Evolutionary conservation across 2,888 invertebrate genomes (phyloP).

Genomic region (Cremastinae sp.): DNA sequence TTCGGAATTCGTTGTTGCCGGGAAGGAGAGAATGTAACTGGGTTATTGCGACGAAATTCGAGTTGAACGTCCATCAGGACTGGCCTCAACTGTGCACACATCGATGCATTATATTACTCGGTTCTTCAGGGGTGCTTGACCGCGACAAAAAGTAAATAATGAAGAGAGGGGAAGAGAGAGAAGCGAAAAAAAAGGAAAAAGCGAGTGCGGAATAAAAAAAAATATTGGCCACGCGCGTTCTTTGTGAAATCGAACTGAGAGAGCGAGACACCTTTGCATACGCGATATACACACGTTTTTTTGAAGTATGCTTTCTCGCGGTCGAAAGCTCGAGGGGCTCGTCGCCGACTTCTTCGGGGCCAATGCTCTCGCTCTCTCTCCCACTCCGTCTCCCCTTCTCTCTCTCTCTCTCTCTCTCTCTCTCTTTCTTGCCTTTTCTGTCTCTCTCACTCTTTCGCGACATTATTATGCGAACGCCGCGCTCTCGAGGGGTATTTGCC

Average conservation of each 20-base stretch:
- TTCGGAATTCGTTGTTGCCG: too few species aligned
- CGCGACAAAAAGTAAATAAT: constrained; percentile 38
- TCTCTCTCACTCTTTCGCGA: constrained; percentile 16
- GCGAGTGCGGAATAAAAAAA: constrained; percentile 8
- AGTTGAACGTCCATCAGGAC: constrained; percentile 44
- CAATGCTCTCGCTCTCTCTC: constrained; percentile 33
- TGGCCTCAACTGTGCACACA: constrained; percentile 36
- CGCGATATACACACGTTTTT: constrained; percentile 35
- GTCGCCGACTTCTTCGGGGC: constrained; percentile 41
- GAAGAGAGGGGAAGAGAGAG: constrained; percentile 8
- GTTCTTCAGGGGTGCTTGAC: constrained; percentile 36
- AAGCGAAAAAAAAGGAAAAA: constrained; percentile 8
- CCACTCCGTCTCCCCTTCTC: too few species aligned
- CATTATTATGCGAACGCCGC: constrained; percentile 52
- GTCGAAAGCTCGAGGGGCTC: constrained; percentile 45
- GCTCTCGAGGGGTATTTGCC: constrained; percentile 52
- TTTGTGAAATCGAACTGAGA: constrained; percentile 47
- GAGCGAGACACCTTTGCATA: constrained; percentile 42
- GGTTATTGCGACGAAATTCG: constrained; percentile 39
- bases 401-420: too few species aligned
- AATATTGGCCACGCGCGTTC: constrained; percentile 27
- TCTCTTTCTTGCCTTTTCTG: neutral
- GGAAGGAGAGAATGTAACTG: neutral
- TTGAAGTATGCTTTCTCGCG: constrained; percentile 12
- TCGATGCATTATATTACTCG: constrained; percentile 45